Base-by-base conservation (phyloP, 2,797 vertebrate genomes). In the Bradypodion ventrale region DNA sequence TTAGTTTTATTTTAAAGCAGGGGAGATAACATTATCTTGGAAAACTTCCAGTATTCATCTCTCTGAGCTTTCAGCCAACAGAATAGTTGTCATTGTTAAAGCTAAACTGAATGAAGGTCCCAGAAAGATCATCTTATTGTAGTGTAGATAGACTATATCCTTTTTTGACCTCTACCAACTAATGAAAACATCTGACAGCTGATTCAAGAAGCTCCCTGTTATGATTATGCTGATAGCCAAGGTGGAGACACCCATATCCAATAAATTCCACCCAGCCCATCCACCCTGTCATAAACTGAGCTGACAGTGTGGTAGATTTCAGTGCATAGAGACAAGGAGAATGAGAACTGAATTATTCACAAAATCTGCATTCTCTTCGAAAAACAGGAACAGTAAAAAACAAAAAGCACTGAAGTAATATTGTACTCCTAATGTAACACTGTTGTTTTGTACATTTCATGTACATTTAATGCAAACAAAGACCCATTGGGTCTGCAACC, bases 341-440 rank as follows among this genome's bases (percentile, higher is more conserved):
- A 62, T 29, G 3, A 52, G 7, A 90, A 5, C 2, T 40, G 37
- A 84, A 78, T 76, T 52, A 19, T 25, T 75, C 42, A 88, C 42
- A 81, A 83, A 89, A 2, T 69, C 21, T 81, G 59, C 85, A 7
- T 89, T 92, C 85, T 84, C 46, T 86, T 82, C 78, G 60, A 86
- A 88, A 92, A 87, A 7, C 52, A 87, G 21, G 25, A 88, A 72
- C 4, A 56, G 15, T 8, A 9, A 79, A 16, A 52, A 2, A 37
- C 32, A 23, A 65, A 77, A 87, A 25, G 3, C 2, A 78, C 0
- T n/a, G 76, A 23, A 86, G 87, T 91, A 88, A 84, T 77, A 46
- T 46, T 60, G 7, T 12, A 46, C 29, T 70, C 5, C 87, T 75
- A 81, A 87, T n/a, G n/a, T n/a, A 89, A 80, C 85, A 90, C 49